Percentiles rank a stretch among this genome's conserved stretches.
These are phyloP conservation scores for Acipenser transmontanus DNA, from an alignment of 2,797 vertebrate species.

Conservation along the genomic window DNA sequence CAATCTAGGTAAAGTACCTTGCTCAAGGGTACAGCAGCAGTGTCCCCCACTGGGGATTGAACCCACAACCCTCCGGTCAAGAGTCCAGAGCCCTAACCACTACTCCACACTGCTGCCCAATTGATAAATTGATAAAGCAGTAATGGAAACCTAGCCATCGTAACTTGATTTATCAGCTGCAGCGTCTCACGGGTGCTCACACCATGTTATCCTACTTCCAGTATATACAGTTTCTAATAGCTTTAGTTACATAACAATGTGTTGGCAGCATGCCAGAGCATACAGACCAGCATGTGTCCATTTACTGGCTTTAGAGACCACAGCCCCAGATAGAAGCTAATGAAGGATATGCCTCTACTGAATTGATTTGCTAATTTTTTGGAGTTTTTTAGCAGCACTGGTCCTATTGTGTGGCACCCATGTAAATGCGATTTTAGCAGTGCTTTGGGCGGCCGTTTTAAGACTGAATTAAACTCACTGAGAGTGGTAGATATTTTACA, in stretches of 20 bases:
- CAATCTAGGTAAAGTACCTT: too few species aligned
- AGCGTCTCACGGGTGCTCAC: too few species aligned
- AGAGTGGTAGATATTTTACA: conserved; percentile 19
- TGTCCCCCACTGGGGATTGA: too few species aligned
- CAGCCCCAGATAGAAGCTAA: conserved; percentile 36
- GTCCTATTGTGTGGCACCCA: conserved; percentile 34
- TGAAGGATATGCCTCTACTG: conserved; percentile 17
- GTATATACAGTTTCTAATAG: background rate
- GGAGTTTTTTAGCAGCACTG: conserved; percentile 29
- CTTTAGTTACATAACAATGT: conserved; percentile 2
- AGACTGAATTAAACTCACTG: conserved; percentile 45
- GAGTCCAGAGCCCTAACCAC: too few species aligned
- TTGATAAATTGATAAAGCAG: too few species aligned
- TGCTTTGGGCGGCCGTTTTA: conserved; percentile 46
- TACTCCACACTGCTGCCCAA: too few species aligned
- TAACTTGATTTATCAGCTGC: too few species aligned
- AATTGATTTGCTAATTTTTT: conserved; percentile 52
- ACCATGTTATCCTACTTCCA: background rate
- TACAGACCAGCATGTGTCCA: background rate
- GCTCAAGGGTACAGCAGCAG: too few species aligned
- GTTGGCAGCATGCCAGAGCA: rapidly evolving
- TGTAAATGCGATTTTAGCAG: conserved; percentile 39
- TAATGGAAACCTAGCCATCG: too few species aligned
- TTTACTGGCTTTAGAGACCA: too few species aligned
- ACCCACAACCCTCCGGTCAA: too few species aligned